Conservation (phyloP, 2,888 invertebrate genomes). For the Volucella inflata region DNA sequence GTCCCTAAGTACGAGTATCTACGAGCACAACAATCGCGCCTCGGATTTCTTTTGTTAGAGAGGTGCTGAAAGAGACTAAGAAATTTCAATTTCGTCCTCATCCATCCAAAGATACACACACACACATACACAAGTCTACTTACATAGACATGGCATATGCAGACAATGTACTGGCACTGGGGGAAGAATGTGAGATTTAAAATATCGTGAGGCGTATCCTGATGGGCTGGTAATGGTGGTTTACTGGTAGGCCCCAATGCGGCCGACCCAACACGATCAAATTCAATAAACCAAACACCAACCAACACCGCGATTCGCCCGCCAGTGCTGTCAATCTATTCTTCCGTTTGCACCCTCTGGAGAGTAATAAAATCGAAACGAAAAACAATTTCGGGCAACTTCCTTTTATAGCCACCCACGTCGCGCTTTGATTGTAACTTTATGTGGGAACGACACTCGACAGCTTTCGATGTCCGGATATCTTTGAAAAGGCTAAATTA, state of each 20-base stretch:
- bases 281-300: constrained; percentile 59
- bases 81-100: constrained; percentile 44
- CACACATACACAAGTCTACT: not conserved
- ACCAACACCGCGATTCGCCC: constrained; percentile 4
- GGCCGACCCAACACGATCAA: constrained; percentile 53
- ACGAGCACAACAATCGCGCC: constrained; percentile 60
- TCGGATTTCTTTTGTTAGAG: constrained; percentile 63
- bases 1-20: constrained; percentile 39
- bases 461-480: constrained; percentile 12
- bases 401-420: constrained; percentile 28
- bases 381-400: constrained; percentile 34
- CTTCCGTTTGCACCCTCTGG: not conserved
- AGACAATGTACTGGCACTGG: not conserved
- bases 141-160: not conserved
- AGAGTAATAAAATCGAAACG: constrained; percentile 46
- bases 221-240: constrained; percentile 25
- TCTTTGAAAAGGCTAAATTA: constrained; percentile 25
- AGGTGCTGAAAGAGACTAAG: constrained; percentile 36
- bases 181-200: constrained; percentile 37
- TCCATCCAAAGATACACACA: constrained; percentile 15
- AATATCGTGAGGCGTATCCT: constrained; percentile 43
- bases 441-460: constrained; percentile 18
- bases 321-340: constrained; percentile 1
- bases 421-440: constrained; percentile 37
- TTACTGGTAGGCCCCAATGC: constrained; percentile 44